These are phyloP conservation scores for Microcebus ravelobensis DNA, from an alignment of 2,113 vertebrate species.

Conservation along the genomic window DNA sequence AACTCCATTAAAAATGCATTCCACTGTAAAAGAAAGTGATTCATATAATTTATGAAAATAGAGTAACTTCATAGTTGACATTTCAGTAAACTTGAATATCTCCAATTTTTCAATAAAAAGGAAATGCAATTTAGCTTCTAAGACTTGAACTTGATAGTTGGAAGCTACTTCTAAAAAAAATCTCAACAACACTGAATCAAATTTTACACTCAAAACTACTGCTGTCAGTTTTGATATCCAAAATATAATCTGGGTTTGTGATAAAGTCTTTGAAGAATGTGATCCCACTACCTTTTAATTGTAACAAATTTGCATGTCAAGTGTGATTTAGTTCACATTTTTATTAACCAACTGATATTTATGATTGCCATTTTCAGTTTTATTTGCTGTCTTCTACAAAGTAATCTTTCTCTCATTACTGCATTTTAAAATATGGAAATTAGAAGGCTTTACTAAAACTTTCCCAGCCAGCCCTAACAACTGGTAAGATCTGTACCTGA, in stretches of 20 bases:
- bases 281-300: not conserved
- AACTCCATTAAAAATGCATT: constrained; percentile 33
- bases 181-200: not conserved
- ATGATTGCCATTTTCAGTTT: constrained; percentile 28
- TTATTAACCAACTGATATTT: constrained; percentile 36
- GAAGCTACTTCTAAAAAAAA: not conserved
- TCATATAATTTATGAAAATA: constrained; percentile 44
- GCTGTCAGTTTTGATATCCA: not conserved
- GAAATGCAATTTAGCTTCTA: not conserved
- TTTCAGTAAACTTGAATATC: constrained; percentile 18
- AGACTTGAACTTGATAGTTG: not conserved
- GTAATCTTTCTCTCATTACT: constrained; percentile 4
- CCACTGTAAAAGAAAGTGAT: not conserved
- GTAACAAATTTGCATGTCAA: not conserved
- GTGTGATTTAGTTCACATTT: constrained; percentile 19
- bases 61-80: not conserved
- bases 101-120: constrained; percentile 30
- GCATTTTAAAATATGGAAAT: constrained; percentile 50
- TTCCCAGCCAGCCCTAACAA: not conserved
- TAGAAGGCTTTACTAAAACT: constrained; percentile 17
- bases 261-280: constrained; percentile 1
- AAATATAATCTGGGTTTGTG: not conserved
- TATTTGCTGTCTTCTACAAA: constrained; percentile 31
- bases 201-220: constrained; percentile 23
- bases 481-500: constrained; percentile 12